Percentiles rank a stretch among this genome's conserved stretches.
Evolutionary conservation across 1,140 invertebrate genomes (phyloP).

Genomic region (Zeugodacus cucurbitae): DNA sequence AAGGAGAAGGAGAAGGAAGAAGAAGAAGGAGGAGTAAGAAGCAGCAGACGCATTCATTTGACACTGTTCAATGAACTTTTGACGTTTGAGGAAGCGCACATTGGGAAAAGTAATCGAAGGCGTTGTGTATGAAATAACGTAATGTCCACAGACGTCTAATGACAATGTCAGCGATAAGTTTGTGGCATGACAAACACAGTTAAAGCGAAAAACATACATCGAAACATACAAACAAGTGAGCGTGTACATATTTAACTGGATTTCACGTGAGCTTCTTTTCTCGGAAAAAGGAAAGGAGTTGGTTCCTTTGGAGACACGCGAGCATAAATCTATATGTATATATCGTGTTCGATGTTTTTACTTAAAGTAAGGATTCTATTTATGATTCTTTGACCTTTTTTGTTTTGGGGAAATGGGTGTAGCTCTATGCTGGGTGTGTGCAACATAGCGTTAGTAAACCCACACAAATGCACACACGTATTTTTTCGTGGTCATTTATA

Average conservation of each 20-base stretch:
- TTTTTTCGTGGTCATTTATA: not conserved
- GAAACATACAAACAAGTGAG: too few species aligned
- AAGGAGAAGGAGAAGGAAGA: not conserved
- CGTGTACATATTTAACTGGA: not conserved
- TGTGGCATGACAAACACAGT: not conserved
- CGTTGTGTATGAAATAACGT: not conserved
- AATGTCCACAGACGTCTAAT: not conserved
- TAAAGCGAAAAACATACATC: not conserved
- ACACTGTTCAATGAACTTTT: slow-evolving; percentile 28
- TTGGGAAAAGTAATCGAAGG: not conserved
- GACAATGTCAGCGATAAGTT: too few species aligned
- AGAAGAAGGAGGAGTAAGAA: not conserved
- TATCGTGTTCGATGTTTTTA: not conserved
- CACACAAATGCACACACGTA: not conserved
- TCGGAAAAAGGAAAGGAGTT: not conserved
- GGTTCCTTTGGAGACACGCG: not conserved
- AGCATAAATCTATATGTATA: not conserved
- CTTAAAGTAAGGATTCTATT: not conserved
- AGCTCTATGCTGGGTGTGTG: not conserved
- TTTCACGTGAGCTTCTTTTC: not conserved
- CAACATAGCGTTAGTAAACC: too few species aligned
- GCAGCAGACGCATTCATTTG: not conserved
- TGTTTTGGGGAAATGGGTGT: not conserved
- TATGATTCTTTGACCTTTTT: not conserved
- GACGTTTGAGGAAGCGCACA: not conserved